Evolutionary conservation across 2,888 invertebrate genomes (phyloP).

Genomic region (Cloeon dipterum): DNA sequence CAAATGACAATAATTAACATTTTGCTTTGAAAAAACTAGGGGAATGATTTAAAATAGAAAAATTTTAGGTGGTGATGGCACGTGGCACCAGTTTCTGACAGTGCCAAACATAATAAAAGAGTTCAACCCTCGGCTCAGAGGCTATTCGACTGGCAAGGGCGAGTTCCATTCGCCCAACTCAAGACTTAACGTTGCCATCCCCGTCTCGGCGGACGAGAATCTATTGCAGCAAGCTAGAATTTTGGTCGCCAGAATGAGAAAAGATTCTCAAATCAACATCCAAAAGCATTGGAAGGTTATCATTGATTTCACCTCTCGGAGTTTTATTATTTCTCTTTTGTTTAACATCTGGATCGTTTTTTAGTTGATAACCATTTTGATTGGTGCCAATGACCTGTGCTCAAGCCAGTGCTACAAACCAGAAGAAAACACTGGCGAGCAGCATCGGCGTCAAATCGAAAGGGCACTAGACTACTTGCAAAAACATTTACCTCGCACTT

Average conservation of each 20-base stretch:
- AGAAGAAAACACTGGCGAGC: constrained; percentile 27
- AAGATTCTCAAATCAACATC: constrained; percentile 32
- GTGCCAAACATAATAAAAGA: constrained; percentile 49
- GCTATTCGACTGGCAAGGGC: constrained; percentile 48
- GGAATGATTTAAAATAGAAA: too few relatives aligned
- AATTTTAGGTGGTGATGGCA: constrained; percentile 40
- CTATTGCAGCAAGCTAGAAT: constrained; percentile 44
- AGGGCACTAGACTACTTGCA: constrained; percentile 41
- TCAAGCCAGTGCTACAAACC: constrained; percentile 34
- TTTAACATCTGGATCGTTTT: too few relatives aligned
- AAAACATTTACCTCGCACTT: constrained; percentile 36
- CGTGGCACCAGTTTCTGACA: constrained; percentile 43
- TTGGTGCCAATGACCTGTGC: constrained; percentile 54
- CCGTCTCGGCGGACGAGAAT: constrained; percentile 47
- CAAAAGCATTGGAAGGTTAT: constrained; percentile 43
- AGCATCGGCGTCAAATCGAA: constrained; percentile 35
- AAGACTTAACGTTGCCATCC: constrained; percentile 44
- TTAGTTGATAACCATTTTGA: constrained; percentile 39
- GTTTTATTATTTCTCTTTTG: too few relatives aligned
- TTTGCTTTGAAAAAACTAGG: too few relatives aligned
- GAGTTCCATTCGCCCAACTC: constrained; percentile 22
- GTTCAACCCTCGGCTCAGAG: constrained; percentile 42
- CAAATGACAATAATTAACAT: too few relatives aligned
- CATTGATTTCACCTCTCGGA: too few relatives aligned
- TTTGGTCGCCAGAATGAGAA: constrained; percentile 37